Evolutionary conservation across 2,797 vertebrate genomes (phyloP), one percentile per base, ranked within the genome.

Genomic region (Xerus rutilus): DNA sequence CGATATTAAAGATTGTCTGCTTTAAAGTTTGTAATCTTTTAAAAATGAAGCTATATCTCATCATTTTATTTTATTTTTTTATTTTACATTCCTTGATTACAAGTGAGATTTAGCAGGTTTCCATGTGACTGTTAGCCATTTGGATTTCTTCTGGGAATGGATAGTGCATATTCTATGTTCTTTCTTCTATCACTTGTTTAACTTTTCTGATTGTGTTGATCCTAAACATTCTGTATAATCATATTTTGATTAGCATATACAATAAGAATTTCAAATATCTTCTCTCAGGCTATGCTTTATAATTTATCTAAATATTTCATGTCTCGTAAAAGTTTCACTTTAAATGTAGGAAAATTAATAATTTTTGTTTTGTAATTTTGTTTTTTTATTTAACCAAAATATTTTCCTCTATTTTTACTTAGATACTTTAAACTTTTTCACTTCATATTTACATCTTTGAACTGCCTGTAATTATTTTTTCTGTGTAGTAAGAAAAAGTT

Each of bases 291-390:
- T 86, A 1, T 43, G 14, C 13, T 70, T 85, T 67, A 20, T 35
- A 88, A 85, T 93, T 96, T 83, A 82, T 78, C 83, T 94, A 88
- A 81, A 20, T 79, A 89, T 64, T 69, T 93, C 35, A 28, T 43
- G 1, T 23, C 17, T 76, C 91, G 25, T 81, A 92, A 86, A 85
- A 84, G 30, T 45, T 89, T 95, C 11, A 86, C 74, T 77, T 72
- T 67, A 88, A 89, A 39, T 65, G 5, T 25, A 90, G 47, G 30
- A 76, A 76, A 79, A 84, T 79, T 39, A 82, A 21, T 52, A 47
- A 52, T 18, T 90, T 92, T 84, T 59, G 18, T 17, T 92, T 97
- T 45, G 15, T 77, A 3, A 3, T 76, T 89, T 83, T 35, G 45
- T 7, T 81, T 92, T 72, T 54, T 86, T 88, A 12, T 39, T 77